A percentile compares a stretch with the other conserved stretches of the same genome.
Conservation (phyloP, 2,888 invertebrate species). For the Megalurothrips usitatus region DNA sequence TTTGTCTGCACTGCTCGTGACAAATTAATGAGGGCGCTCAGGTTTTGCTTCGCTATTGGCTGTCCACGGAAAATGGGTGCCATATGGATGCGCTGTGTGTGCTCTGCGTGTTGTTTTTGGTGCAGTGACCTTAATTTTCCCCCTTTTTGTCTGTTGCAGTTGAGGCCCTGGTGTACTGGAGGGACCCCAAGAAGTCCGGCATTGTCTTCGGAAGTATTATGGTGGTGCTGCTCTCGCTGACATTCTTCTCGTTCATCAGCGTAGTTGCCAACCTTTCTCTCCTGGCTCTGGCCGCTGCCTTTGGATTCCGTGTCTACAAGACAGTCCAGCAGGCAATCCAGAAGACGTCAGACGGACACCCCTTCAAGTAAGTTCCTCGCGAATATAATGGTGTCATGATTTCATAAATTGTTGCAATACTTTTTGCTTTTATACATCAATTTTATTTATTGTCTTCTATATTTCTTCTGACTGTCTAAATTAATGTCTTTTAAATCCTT, state of each 20-base stretch:
- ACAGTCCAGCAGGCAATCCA: conserved; percentile 91
- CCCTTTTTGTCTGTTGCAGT: conserved; percentile 57
- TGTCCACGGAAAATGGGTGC: no score
- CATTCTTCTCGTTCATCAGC: conserved; percentile 91
- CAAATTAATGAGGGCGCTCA: no score
- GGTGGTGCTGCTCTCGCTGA: conserved; percentile 84
- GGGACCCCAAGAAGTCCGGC: conserved; percentile 90
- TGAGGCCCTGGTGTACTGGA: conserved; percentile 97
- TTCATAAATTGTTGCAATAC: no score
- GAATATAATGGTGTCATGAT: background rate
- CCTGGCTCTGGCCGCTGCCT: conserved; percentile 75
- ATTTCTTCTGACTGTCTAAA: no score
- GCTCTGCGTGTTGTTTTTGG: background rate
- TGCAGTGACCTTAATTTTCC: conserved; percentile 22
- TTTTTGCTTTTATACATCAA: no score
- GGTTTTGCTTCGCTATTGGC: no score
- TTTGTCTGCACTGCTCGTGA: no score
- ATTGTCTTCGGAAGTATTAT: conserved; percentile 88
- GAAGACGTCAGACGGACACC: conserved; percentile 94
- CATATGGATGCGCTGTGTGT: no score
- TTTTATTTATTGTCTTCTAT: background rate
- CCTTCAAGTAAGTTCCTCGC: conserved; percentile 79
- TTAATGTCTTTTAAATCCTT: conserved; percentile 36
- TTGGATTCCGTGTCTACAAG: conserved; percentile 94
- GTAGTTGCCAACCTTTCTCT: conserved; percentile 91